Conservation (phyloP, 2,113 vertebrate species). For the Cinclus mexicanus region DNA sequence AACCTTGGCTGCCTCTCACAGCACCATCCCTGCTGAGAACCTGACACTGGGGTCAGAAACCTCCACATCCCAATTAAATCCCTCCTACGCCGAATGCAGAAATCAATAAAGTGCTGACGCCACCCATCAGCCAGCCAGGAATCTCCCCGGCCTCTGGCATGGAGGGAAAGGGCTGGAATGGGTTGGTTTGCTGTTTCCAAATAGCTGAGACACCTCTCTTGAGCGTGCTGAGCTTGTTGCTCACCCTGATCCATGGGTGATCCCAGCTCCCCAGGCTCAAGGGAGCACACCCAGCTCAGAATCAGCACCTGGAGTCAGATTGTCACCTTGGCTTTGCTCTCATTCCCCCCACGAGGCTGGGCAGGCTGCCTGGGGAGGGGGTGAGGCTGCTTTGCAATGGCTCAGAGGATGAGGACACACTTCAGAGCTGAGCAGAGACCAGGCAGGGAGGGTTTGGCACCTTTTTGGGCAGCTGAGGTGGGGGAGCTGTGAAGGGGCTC, state of each 20-base stretch:
- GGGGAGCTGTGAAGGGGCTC: neutral
- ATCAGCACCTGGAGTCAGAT: fast-evolving
- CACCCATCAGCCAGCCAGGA: neutral
- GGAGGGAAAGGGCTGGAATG: neutral
- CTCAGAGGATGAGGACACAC: neutral
- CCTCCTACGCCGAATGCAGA: neutral
- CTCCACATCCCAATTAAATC: conserved; percentile 19
- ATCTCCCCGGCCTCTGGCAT: neutral
- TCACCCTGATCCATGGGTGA: fast-evolving
- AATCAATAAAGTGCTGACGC: neutral
- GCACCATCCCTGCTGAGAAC: neutral
- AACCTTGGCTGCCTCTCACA: neutral
- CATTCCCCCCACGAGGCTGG: neutral
- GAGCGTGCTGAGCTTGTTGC: fast-evolving
- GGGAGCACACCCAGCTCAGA: fast-evolving
- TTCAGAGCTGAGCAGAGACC: neutral
- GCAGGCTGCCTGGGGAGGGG: neutral
- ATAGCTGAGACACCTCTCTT: neutral
- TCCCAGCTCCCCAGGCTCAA: neutral
- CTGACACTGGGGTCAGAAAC: neutral
- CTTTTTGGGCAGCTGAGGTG: neutral
- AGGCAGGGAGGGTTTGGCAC: neutral
- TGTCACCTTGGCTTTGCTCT: neutral
- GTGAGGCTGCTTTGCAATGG: neutral
- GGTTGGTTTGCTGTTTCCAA: neutral